Evolutionary conservation across 2,113 vertebrate species (phyloP).

Genomic region (Hyperopisus bebe): DNA sequence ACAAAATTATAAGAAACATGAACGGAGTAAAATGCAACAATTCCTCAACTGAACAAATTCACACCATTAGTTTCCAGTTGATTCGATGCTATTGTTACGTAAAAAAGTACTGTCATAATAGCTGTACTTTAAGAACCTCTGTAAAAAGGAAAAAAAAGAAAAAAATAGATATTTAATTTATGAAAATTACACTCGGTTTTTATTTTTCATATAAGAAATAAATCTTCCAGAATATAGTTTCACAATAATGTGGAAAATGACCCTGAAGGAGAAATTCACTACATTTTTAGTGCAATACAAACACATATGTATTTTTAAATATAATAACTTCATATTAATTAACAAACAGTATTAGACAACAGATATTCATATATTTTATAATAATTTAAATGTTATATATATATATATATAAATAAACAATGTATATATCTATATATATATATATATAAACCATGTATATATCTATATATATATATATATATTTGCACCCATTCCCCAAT

Average conservation of each 20-base stretch:
- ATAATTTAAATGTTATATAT: not conserved
- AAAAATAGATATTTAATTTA: slow-evolving; percentile 1
- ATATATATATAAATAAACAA: slow-evolving; percentile 37
- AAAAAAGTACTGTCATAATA: slow-evolving; percentile 7
- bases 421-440: slow-evolving; percentile 27
- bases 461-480: slow-evolving; percentile 39
- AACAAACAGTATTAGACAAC: slow-evolving; percentile 6
- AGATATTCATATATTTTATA: slow-evolving; percentile 13
- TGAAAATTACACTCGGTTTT: not conserved
- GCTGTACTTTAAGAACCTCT: not conserved
- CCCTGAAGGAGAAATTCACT: slow-evolving; percentile 8
- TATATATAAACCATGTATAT: slow-evolving; percentile 25
- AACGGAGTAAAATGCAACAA: not conserved
- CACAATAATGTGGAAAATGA: slow-evolving; percentile 14
- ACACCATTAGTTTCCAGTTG: not conserved
- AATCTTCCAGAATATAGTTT: slow-evolving; percentile 13
- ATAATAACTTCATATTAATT: slow-evolving; percentile 4
- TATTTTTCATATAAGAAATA: slow-evolving; percentile 18
- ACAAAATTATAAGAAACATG: not conserved
- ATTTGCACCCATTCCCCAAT: slow-evolving; percentile 42
- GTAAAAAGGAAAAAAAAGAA: not conserved
- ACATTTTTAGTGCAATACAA: not conserved
- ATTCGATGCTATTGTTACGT: not conserved
- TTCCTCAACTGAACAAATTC: not conserved
- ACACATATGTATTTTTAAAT: not conserved